These are phyloP conservation scores for Blastomussa wellsi DNA, from an alignment of 92 coral and sea anemone species.

Conservation along the genomic window DNA sequence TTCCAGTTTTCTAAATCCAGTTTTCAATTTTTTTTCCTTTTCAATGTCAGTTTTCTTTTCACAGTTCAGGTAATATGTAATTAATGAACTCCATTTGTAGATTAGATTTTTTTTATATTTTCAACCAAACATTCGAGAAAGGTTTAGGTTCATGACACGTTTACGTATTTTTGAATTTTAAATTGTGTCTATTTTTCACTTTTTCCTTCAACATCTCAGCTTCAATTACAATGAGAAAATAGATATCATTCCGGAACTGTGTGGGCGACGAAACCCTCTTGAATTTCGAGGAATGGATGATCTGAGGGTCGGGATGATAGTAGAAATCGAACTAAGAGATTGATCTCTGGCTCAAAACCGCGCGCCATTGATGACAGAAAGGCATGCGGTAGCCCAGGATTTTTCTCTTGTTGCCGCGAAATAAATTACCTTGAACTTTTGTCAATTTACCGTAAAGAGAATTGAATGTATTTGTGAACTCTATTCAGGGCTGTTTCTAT, in stretches of 20 bases:
- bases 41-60: no score
- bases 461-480: background rate
- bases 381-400: background rate
- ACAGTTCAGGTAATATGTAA: no score
- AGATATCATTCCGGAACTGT: background rate
- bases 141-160: background rate
- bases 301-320: no score
- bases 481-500: background rate
- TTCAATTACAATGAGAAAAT: background rate
- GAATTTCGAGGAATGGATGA: background rate
- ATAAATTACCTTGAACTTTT: background rate
- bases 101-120: background rate
- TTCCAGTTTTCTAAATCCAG: no score
- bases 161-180: background rate
- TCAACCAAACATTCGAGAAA: background rate
- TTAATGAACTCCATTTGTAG: background rate
- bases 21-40: no score
- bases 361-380: background rate
- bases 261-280: slow-evolving; percentile 1
- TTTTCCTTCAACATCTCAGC: background rate
- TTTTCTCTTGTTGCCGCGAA: slow-evolving; percentile 2
- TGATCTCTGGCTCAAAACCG: background rate
- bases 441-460: background rate
- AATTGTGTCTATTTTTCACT: background rate
- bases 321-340: background rate